Base-by-base conservation (phyloP, 2,797 vertebrate genomes). In the Coregonus suidteri region DNA sequence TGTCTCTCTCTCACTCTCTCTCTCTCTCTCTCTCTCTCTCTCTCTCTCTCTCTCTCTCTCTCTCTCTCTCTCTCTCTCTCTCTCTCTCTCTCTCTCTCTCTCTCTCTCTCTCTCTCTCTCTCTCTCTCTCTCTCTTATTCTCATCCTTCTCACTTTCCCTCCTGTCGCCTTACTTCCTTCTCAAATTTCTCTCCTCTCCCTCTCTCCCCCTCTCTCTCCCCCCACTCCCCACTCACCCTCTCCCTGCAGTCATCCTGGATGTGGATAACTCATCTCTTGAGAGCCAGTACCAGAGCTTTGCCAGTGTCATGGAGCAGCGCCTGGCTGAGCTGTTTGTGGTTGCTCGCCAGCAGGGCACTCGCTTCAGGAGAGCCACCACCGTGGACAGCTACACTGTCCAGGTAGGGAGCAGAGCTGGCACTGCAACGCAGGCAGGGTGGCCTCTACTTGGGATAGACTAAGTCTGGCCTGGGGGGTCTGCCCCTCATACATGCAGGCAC, bases 351-450 rank as follows among this genome's bases (percentile, higher is more conserved):
- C 97, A 99, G 86, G 96, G 96, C 71, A 91, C 93, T 54, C 86
- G 97, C 0, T 97, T 98, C 85, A 95, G 88, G 88, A 93, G 98
- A 65, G 98, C 97, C 71, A 96, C 97, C 0, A 95, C 96, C 0
- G 94, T 97, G 77, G 96, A 94, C 88, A 96, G 95, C 93, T 98
- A 97, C 90, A 99, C 98, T 0, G 97, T 99, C 75, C 98, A 99
- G 97, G 98, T 99, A 65, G 80, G 78, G 71, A 25, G 2, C 30
- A 62, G 35, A 25, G 52, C 52, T 34, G 71, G 16, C 25, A 73
- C 11, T 4, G 52, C 16, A 2, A 52, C 62, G 65, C 71, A n/a
- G 35, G 53, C 11, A 41, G 54, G 74, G 53, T 72, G 70, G 72
- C 79, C 20, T 67, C 68, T 71, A 13, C 6, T 53, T 79, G 70